Evolutionary conservation across 2,888 invertebrate species (phyloP).

Genomic region (Trachelus iudaicus): DNA sequence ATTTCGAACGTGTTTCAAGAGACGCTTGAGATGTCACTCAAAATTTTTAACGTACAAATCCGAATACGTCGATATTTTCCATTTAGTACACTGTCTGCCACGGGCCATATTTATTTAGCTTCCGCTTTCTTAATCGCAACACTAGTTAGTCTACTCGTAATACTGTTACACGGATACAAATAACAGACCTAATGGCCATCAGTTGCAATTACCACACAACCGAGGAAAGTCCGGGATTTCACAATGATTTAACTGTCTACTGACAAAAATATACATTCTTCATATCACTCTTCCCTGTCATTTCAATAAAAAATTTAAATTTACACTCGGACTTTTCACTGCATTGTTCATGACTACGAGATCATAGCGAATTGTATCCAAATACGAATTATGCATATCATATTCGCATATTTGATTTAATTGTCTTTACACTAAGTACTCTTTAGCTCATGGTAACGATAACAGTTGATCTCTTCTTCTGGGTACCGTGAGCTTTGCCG

Average conservation of each 20-base stretch:
- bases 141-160: neutral
- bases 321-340: neutral
- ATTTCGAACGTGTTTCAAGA: neutral
- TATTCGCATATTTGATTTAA: neutral
- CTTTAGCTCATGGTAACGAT: constrained; percentile 52
- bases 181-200: neutral
- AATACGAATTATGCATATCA: neutral
- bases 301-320: neutral
- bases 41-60: neutral
- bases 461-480: constrained; percentile 47
- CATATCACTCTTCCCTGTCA: neutral
- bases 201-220: neutral
- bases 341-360: neutral
- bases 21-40: neutral
- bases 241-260: neutral
- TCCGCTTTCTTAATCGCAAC: neutral
- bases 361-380: neutral
- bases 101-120: neutral
- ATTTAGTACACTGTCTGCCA: neutral
- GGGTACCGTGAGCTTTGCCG: constrained; percentile 55
- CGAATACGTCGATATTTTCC: neutral
- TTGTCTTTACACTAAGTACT: constrained; percentile 5
- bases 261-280: neutral
- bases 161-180: neutral
- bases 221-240: neutral